Base-by-base conservation (phyloP, 1,140 invertebrate species). In the Caenorhabditis remanei region DNA sequence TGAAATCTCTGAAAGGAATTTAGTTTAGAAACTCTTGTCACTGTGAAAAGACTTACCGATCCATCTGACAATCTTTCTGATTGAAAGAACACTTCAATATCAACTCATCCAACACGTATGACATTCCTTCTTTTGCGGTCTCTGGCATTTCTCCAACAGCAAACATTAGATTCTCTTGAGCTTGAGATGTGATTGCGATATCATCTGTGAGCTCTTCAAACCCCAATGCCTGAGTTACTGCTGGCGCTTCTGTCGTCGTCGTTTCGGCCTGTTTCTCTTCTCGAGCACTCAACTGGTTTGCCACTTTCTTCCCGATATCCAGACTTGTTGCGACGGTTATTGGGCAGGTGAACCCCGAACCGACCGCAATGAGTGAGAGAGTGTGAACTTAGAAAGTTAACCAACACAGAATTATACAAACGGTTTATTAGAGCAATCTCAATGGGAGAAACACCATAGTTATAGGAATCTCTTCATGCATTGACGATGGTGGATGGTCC, bases 41-140 rank as follows among this genome's bases (percentile, higher is more conserved):
- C 32, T 32, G 32, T 32, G 32, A 32, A 9, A 21, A 19, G 6
- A 43, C 83, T 82, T 55, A 91, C 91, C 90, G 88, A 85, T 91
- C 79, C 84, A 92, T 90, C 75, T 92, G 89, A 71, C 91, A 92
- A 83, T 92, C 91, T 14, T 89, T 85, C 85, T 92, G 91, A 79
- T 92, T 92, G 65, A 92, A 92, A 13, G 91, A 92, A 71, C 91
- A 92, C 79, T 92, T 92, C 24, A 92, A 65, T 21, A 92, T 91
- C 6, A 92, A 85, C 79, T 92, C 91, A 53, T 91, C 89, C 46
- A 88, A 88, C 46, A 86, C 58, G 63, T 92, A 90, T 13, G 91
- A 92, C 82, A 92, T 79, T 48, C 83, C 87, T 21, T 91, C 85
- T 40, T 90, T 87, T 21, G 90, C 89, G 4, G 56, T 65, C 3